Base-by-base conservation (phyloP, 1,140 invertebrate genomes). In the Geopemphigus sp. region DNA sequence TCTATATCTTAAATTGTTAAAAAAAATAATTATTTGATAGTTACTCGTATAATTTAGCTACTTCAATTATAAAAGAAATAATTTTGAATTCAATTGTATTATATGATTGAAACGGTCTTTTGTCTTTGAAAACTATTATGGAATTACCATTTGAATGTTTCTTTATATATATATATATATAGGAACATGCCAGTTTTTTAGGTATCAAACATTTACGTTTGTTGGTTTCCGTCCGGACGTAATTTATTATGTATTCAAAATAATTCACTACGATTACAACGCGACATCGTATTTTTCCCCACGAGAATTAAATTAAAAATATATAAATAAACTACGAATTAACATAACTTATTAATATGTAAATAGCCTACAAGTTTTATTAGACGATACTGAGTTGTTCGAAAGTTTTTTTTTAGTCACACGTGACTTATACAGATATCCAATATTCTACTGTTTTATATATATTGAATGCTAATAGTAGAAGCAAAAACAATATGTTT, bases 191-290 rank as follows among this genome's bases (percentile, higher is more conserved):
- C 19, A 47, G 39, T 45, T 50, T 68, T 68, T 47, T 68, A 68
- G 45, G 45, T 68, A 50, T 68, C 17, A 72, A 72, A 72, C 26
- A 72, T 72, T 29, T 54, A 29, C 26, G 47, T 53, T n/a, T 19
- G 19, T 15, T n/a, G 47, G 68, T 29, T 72, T 72, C 68, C 50
- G 26, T 14, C 50, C 68, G 17, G 68, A 68, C 66, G 39, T 68
- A 68, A 68, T 72, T 72, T 53, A 54, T 72, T 72, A 54, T 53
- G 19, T 54, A 72, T 72, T 72, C 68, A 72, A 72, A 72, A 70
- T 72, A 29, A 72, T 72, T 72, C 47, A 72, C 26, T 54, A 29
- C 47, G 15, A 72, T 53, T 72, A 53, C 17, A 17, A 54, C 54
- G 17, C 24, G 12, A 72, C 68, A 29, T 72, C 24, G 66, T 29